Evolutionary conservation across 2,113 vertebrate species (phyloP), one percentile per base, ranked within the genome.

Genomic region (Sinocyclocheilus maitianheensis): DNA sequence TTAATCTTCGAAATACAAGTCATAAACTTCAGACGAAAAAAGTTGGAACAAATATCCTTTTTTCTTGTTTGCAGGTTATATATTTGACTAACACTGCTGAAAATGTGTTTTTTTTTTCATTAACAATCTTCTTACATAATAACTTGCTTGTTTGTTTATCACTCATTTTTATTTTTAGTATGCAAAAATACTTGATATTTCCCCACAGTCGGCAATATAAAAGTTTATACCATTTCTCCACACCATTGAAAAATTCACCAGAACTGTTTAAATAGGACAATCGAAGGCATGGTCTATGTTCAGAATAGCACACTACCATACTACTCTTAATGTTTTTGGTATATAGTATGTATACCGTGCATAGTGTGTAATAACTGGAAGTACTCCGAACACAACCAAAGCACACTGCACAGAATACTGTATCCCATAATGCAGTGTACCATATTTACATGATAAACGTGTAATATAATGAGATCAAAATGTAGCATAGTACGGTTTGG

Each of bases 211-310:
- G 16, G 67, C 74, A 71, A 74, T 87, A 79, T 82, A 79, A 88
- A 86, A 79, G 14, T 30, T 84, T 84, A 84, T 86, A 81, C 22
- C 78, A 87, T 85, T 89, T 87, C 65, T 87, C 89, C 43, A 85
- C 85, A 90, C 53, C 87, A 88, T 89, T 84, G 80, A 89, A 91
- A 91, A 90, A 85, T 86, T 91, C 91, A 87, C 91, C 83, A 92
- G 77, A 89, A 62, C 74, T 55, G 60, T 85, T 86, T 63, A 43
- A 88, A 86, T 87, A 90, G 91, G 90, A 88, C 90, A 89, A 88
- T 37, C 82, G 55, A 46, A 89, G 11, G 60, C 62, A 74, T 85
- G 84, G 51, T 16, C 22, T 65, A 81, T 16, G 43, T 81, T 81
- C 24, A 18, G 8, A 81, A 67, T 26, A 18, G 80, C 26, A 37